Base-by-base conservation (phyloP, 2,888 invertebrate species). In the Eutolmus rufibarbis region DNA sequence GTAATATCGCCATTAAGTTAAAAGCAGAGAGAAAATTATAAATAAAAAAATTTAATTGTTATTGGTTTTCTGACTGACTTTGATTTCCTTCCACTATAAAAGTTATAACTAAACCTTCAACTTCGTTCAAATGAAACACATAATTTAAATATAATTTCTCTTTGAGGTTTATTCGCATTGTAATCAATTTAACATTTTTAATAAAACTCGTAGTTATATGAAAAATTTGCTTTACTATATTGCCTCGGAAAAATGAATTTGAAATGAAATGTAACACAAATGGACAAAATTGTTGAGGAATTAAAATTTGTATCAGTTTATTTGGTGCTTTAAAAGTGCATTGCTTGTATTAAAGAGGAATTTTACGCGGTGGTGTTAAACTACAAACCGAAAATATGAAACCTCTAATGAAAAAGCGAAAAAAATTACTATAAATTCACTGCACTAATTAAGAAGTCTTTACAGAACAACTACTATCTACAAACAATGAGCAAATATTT, bases 371-470 rank as follows among this genome's bases (percentile, higher is more conserved):
- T 34, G 66, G 66, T 82, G 31, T 82, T 16, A 12, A 57, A 34
- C 31, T 31, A 57, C 57, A 66, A 66, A 66, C 28, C 66, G 19
- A 81, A 81, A 56, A 56, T 31, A 81, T 56, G 23, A 66, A 51
- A 78, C 23, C 19, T 23, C 78, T 78, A 78, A 40, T n/a, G 37
- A 77, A 77, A 78, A 78, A 78, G 78, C 78, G 19, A 78, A 40
- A 78, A 19, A 37, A 16, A 19, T 77, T 78, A 40, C 78, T 78
- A 77, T 37, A 78, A 43, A 78, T 40, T 19, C 78, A 78, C 23
- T 40, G 78, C 78, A 78, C 78, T 43, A 78, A 78, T 66, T 51
- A 37, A 78, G 78, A 78, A 78, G 43, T 78, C 14, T 78, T 66
- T 66, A 23, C 66, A 66, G 43, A 78, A 78, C 43, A 37, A 23